A percentile compares a stretch with the other conserved stretches of the same genome.
These are phyloP conservation scores for Tillus elongatus DNA, from an alignment of 2,888 invertebrate species.

Conservation along the genomic window DNA sequence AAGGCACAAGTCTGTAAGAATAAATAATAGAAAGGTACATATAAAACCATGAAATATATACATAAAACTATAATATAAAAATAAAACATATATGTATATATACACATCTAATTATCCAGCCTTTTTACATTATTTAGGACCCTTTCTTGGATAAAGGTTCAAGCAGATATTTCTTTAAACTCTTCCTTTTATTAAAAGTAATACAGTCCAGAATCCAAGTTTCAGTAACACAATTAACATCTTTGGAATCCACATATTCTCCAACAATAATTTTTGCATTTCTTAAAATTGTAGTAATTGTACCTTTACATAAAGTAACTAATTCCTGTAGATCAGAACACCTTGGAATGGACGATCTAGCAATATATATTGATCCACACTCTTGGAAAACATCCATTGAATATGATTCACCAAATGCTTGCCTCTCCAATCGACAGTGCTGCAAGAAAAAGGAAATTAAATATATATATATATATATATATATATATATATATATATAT, in stretches of 20 bases:
- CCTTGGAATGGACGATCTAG: conserved; percentile 43
- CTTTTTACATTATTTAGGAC: too few relatives aligned
- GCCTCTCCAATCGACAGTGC: conserved; percentile 53
- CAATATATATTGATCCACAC: conserved; percentile 50
- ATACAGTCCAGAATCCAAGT: conserved; percentile 58
- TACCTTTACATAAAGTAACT: conserved; percentile 50
- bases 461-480: conserved; percentile 11
- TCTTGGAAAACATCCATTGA: conserved; percentile 51
- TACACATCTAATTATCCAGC: too few relatives aligned
- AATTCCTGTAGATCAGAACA: conserved; percentile 49
- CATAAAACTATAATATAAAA: too few relatives aligned
- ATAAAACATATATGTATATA: too few relatives aligned
- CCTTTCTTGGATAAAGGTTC: too few relatives aligned
- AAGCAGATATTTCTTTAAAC: conserved; percentile 40
- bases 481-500: too few relatives aligned
- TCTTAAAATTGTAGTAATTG: conserved; percentile 40
- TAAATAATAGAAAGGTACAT: too few relatives aligned
- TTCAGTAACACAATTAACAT: conserved; percentile 44
- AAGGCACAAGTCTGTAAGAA: too few relatives aligned
- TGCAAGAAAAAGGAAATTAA: conserved; percentile 31
- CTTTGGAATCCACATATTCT: conserved; percentile 26
- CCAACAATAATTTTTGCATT: conserved; percentile 51
- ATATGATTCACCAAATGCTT: conserved; percentile 51
- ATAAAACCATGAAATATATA: too few relatives aligned
- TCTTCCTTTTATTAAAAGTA: conserved; percentile 45